A percentile compares a stretch with the other conserved stretches of the same genome.
Conservation (phyloP, 2,888 invertebrate species). For the Rotaria socialis region DNA sequence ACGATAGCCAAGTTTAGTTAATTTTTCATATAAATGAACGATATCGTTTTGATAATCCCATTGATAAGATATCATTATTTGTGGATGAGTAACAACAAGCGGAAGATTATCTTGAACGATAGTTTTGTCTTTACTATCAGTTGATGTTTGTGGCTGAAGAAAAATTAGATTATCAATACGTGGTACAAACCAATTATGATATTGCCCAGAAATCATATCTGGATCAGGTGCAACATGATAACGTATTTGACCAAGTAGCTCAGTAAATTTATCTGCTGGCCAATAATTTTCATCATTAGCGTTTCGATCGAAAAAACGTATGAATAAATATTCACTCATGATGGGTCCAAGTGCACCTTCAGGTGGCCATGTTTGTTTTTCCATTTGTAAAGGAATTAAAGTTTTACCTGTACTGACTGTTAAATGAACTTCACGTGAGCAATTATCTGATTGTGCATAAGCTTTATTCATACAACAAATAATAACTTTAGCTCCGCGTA, state of each 20-base stretch:
- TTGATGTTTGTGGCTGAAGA: background rate
- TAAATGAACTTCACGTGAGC: slow-evolving; percentile 53
- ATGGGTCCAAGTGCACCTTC: slow-evolving; percentile 57
- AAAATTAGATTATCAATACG: slow-evolving; percentile 2
- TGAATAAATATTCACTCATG: slow-evolving; percentile 56
- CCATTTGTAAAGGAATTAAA: slow-evolving; percentile 56
- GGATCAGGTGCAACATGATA: slow-evolving; percentile 52
- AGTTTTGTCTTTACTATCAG: background rate
- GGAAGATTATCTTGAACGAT: background rate
- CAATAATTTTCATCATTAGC: slow-evolving; percentile 52
- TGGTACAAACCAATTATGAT: slow-evolving; percentile 38
- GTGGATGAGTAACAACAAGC: slow-evolving; percentile 21
- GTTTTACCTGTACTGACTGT: slow-evolving; percentile 54
- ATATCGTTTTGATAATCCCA: slow-evolving; percentile 56
- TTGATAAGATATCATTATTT: slow-evolving; percentile 54
- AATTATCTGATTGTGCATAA: slow-evolving; percentile 50
- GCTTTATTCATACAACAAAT: slow-evolving; percentile 54
- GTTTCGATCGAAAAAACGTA: slow-evolving; percentile 52
- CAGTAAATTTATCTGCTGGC: slow-evolving; percentile 54
- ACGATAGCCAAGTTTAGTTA: slow-evolving; percentile 51
- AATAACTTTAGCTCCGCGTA: slow-evolving; percentile 53
- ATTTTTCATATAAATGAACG: slow-evolving; percentile 51
- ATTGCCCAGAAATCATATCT: slow-evolving; percentile 37
- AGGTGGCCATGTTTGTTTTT: slow-evolving; percentile 57
- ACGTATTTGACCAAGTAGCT: slow-evolving; percentile 55